Percentiles rank a stretch among this genome's conserved stretches.
phyloP scores from a whole-genome alignment of 1,140 invertebrate genomes.

The Whitmania pigra region DNA sequence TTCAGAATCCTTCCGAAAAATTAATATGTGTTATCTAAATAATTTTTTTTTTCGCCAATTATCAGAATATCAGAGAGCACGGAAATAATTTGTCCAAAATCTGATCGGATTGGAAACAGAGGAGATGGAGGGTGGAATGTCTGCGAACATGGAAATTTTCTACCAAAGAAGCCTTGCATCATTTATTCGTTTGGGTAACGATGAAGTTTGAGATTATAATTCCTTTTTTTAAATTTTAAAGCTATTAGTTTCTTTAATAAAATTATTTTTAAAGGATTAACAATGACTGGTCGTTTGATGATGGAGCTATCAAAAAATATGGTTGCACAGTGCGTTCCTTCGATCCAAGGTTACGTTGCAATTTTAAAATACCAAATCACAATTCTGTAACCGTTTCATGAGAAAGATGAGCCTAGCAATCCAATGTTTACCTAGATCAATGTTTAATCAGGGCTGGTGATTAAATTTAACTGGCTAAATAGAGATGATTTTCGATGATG shows the following conservation, averaged over 20 bases:
- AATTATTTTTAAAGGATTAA: not conserved
- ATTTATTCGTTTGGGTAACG: slow-evolving; percentile 22
- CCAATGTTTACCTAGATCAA: too few relatives aligned
- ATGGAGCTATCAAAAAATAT: not conserved
- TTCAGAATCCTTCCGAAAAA: too few relatives aligned
- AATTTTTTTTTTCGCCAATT: not conserved
- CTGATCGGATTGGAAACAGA: slow-evolving; percentile 13
- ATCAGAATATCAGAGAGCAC: slow-evolving; percentile 6
- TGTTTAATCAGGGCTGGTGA: too few relatives aligned
- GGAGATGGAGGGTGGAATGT: slow-evolving; percentile 24
- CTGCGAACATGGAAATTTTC: slow-evolving; percentile 4
- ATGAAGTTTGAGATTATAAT: not conserved
- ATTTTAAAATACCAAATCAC: too few relatives aligned
- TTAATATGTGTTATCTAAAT: too few relatives aligned
- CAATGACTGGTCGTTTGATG: slow-evolving; percentile 9
- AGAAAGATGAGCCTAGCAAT: too few relatives aligned
- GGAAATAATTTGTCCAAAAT: slow-evolving; percentile 8
- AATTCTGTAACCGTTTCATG: too few relatives aligned
- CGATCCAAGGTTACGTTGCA: not conserved
- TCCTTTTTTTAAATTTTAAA: not conserved
- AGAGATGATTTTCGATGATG: too few relatives aligned
- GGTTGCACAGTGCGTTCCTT: not conserved
- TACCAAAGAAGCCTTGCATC: slow-evolving; percentile 12
- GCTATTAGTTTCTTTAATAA: too few relatives aligned
- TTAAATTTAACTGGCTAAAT: too few relatives aligned